phyloP scores from a whole-genome alignment of 1,140 invertebrate species.

The Drosophila sulfurigaster region DNA sequence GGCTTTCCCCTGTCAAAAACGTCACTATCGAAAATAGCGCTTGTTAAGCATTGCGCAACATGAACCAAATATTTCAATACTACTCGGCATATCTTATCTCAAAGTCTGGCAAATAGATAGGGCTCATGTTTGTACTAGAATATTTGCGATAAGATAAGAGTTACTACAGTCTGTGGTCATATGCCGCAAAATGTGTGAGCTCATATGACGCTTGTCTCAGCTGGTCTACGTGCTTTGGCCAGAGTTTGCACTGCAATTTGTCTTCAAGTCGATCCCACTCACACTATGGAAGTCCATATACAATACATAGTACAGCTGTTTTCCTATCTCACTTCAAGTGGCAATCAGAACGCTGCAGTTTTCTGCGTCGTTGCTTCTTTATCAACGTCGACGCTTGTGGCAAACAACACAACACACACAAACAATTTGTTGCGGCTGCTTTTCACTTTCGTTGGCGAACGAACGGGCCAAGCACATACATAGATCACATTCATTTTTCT shows the following conservation, averaged over 20 bases:
- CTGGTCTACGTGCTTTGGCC: conserved; percentile 36
- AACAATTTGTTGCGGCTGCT: conserved; percentile 18
- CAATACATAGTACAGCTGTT: conserved; percentile 5
- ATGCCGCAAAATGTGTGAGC: conserved; percentile 11
- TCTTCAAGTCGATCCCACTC: background rate
- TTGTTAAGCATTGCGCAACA: conserved; percentile 18
- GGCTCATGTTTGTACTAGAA: background rate
- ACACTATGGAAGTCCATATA: conserved; percentile 4
- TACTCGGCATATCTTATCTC: conserved; percentile 12
- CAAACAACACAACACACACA: background rate
- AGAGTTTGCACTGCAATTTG: conserved; percentile 1
- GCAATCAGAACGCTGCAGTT: conserved; percentile 30
- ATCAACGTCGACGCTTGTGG: conserved; percentile 32
- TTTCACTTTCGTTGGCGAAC: conserved; percentile 64
- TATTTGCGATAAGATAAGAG: conserved; percentile 31
- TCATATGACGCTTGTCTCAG: conserved; percentile 25
- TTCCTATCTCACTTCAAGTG: conserved; percentile 28
- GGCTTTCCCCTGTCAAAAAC: conserved; percentile 20
- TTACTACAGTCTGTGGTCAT: conserved; percentile 23
- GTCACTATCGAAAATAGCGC: conserved; percentile 21
- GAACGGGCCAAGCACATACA: conserved; percentile 26
- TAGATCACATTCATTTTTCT: conserved; percentile 55
- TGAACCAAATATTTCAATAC: conserved; percentile 15
- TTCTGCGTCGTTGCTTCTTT: conserved; percentile 10
- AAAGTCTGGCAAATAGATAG: conserved; percentile 16